These are phyloP conservation scores for Gadus chalcogrammus DNA, from an alignment of 2,113 vertebrate genomes.

Conservation along the genomic window DNA sequence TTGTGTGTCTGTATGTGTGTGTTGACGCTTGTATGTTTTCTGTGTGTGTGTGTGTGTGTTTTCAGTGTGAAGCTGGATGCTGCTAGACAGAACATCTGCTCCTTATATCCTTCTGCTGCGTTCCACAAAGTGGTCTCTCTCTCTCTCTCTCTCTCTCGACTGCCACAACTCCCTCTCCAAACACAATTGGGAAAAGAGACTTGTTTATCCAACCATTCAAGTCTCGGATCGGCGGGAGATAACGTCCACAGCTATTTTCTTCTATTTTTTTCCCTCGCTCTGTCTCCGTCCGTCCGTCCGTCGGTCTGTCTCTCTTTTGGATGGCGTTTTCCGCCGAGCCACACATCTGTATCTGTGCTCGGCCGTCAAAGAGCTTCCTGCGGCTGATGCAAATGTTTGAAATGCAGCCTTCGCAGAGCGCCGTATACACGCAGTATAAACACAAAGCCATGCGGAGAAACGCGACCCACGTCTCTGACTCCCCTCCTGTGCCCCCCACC, in stretches of 20 bases:
- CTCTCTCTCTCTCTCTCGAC: constrained; percentile 10
- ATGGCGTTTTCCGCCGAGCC: neutral
- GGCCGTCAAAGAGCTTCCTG: constrained; percentile 6
- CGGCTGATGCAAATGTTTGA: neutral
- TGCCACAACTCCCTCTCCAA: constrained; percentile 60
- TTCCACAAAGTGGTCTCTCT: constrained; percentile 68
- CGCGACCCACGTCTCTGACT: too few species aligned
- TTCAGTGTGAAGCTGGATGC: constrained; percentile 48
- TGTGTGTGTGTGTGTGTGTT: neutral
- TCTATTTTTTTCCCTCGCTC: constrained; percentile 26
- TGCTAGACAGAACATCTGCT: constrained; percentile 71
- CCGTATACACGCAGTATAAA: constrained; percentile 35
- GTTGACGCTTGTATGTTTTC: too few species aligned
- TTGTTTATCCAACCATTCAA: constrained; percentile 63
- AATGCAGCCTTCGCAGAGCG: neutral
- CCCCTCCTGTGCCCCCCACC: too few species aligned
- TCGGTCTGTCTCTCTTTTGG: neutral
- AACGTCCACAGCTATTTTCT: constrained; percentile 55
- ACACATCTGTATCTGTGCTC: constrained; percentile 63
- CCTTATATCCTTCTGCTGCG: constrained; percentile 67
- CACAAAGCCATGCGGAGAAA: constrained; percentile 19
- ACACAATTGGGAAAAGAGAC: constrained; percentile 66
- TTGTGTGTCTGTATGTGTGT: too few species aligned
- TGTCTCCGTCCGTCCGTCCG: neutral
- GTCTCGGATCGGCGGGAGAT: constrained; percentile 62